These are phyloP conservation scores for Amiota mariae DNA, from an alignment of 2,888 invertebrate genomes.

Conservation along the genomic window DNA sequence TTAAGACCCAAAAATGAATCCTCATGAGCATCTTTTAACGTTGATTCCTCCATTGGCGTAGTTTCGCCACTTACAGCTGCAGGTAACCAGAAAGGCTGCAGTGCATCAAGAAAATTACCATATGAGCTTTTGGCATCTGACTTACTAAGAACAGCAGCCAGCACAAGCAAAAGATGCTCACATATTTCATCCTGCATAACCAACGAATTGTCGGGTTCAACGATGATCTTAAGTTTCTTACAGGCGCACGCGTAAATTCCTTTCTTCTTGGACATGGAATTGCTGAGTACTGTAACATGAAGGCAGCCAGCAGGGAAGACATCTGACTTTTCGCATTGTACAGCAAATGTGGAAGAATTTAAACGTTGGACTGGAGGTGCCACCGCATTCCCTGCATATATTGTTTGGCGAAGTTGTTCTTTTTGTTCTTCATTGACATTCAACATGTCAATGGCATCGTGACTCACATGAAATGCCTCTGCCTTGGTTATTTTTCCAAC, in stretches of 20 bases:
- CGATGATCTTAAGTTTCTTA: constrained; percentile 69
- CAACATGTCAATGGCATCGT: constrained; percentile 67
- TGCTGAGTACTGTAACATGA: constrained; percentile 65
- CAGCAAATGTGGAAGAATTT: constrained; percentile 67
- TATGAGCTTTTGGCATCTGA: constrained; percentile 60
- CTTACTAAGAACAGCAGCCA: constrained; percentile 68
- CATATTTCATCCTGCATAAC: constrained; percentile 71
- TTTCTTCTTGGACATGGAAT: constrained; percentile 54
- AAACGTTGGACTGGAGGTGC: constrained; percentile 67
- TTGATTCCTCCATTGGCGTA: constrained; percentile 54
- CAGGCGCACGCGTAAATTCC: constrained; percentile 68
- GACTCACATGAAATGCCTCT: constrained; percentile 59
- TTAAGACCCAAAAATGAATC: constrained; percentile 51
- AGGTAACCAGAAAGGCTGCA: constrained; percentile 69
- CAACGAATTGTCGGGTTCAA: constrained; percentile 70
- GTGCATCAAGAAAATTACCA: constrained; percentile 63
- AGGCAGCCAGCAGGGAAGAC: constrained; percentile 68
- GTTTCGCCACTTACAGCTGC: constrained; percentile 46
- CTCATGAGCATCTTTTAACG: constrained; percentile 52
- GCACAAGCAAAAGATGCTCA: constrained; percentile 69
- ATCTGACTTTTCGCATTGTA: constrained; percentile 66
- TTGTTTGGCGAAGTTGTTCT: constrained; percentile 64
- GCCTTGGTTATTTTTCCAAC: constrained; percentile 42
- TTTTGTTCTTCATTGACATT: constrained; percentile 65
- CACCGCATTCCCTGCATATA: constrained; percentile 53